A percentile compares a stretch with the other conserved stretches of the same genome.
These are phyloP conservation scores for Oppia nitens DNA, from an alignment of 1,140 invertebrate species.

Conservation along the genomic window DNA sequence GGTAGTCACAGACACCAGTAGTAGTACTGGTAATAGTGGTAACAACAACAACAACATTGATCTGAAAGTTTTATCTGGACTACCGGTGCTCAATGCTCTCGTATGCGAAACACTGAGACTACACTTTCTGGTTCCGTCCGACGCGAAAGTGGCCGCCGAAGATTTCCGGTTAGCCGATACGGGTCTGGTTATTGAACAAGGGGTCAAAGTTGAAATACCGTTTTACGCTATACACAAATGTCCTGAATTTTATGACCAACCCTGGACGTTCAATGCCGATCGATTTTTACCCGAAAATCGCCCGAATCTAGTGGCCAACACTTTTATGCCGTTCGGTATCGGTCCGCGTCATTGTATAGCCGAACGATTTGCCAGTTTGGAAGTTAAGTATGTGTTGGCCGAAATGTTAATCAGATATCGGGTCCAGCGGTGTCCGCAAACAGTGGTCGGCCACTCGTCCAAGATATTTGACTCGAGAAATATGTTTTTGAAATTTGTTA, in stretches of 20 bases:
- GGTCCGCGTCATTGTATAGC: slow-evolving; percentile 31
- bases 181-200: slow-evolving; percentile 34
- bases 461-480: too few species aligned
- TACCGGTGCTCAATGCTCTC: slow-evolving; percentile 23
- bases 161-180: slow-evolving; percentile 24
- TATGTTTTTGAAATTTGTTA: too few species aligned
- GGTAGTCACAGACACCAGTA: background rate
- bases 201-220: slow-evolving; percentile 40
- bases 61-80: too few species aligned
- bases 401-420: too few species aligned
- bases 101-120: slow-evolving; percentile 30
- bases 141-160: slow-evolving; percentile 23
- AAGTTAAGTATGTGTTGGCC: slow-evolving; percentile 15
- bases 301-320: slow-evolving; percentile 1
- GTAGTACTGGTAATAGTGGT: background rate
- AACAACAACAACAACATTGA: too few species aligned
- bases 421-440: too few species aligned
- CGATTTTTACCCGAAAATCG: slow-evolving; percentile 27
- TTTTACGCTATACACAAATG: slow-evolving; percentile 43
- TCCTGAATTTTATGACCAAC: slow-evolving; percentile 38
- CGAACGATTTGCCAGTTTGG: slow-evolving; percentile 16
- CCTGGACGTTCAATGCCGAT: slow-evolving; percentile 42
- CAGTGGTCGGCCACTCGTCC: too few species aligned
- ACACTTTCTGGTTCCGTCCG: slow-evolving; percentile 26
- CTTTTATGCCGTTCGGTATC: slow-evolving; percentile 9